Conservation (phyloP, 2,113 vertebrate genomes). For the Paraplagusia blochii region DNA sequence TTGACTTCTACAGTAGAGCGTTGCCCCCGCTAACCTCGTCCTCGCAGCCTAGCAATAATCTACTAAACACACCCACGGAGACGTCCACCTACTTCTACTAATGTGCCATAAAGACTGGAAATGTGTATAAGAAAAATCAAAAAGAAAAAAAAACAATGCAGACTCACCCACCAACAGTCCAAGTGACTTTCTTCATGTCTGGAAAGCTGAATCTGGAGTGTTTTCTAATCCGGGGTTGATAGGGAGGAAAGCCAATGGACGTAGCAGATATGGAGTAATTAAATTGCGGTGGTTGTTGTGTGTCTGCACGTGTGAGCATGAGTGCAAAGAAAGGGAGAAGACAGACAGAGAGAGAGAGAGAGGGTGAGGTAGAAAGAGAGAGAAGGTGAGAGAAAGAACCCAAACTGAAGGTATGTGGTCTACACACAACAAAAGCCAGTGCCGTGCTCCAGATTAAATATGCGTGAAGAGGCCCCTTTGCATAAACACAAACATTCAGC, state of each 20-base stretch:
- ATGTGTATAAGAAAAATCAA: neutral
- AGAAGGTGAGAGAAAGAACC: conserved; percentile 38
- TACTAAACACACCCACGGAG: conserved; percentile 10
- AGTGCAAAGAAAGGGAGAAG: too few relatives aligned
- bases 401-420: conserved; percentile 91
- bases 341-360: conserved; percentile 2
- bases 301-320: conserved; percentile 22
- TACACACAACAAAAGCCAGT: conserved; percentile 96
- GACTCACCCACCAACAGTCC: conserved; percentile 86
- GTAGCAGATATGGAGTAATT: conserved; percentile 48
- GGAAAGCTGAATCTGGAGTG: conserved; percentile 41
- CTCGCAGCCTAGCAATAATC: conserved; percentile 22
- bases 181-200: conserved; percentile 69
- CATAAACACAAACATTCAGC: conserved; percentile 99
- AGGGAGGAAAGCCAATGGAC: conserved; percentile 39
- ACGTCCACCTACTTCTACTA: conserved; percentile 15
- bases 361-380: conserved; percentile 9
- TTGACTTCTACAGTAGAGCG: neutral
- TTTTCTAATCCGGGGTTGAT: conserved; percentile 55
- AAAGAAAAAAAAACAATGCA: conserved; percentile 37
- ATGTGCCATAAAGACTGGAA: conserved; percentile 17
- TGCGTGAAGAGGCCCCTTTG: conserved; percentile 96
- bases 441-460: conserved; percentile 94
- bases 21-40: neutral
- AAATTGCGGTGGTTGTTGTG: conserved; percentile 39